Evolutionary conservation across 2,797 vertebrate genomes (phyloP), one percentile per base, ranked within the genome.

Genomic region (Eurystomus glaucurus): DNA sequence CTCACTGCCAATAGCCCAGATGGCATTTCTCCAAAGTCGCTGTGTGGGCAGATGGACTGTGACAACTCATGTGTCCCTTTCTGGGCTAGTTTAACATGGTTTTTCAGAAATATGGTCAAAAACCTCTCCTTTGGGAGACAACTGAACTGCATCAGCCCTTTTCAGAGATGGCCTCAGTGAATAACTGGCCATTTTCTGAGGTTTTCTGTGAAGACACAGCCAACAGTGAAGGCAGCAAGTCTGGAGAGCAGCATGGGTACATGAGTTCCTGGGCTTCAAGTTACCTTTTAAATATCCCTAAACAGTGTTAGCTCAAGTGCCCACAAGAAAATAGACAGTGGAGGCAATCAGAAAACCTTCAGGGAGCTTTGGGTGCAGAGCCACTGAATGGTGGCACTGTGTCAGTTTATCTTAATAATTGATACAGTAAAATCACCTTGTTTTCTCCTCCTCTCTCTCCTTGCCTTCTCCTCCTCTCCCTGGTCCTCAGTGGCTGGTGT

Each of bases 71-170:
- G 4, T 52, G 7, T 57, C 33, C 9, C 55, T 45, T 79, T 82
- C 28, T 0, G 0, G 2, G 2, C 14, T 76, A 14, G 35, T 64
- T 58, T 79, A 8, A 52, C 17, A 9, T 55, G 41, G 0, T 2
- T 71, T 60, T 81, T 72, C 50, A 72, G 70, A 79, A 83, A 62
- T 41, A n/a, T 1, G 2, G 55, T 39, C 14, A 39, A 76, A 72
- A 76, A 3, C 29, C 79, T 82, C 23, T 6, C 19, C 19, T 84
- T 45, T 4, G 6, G 29, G 45, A 88, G 46, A 60, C n/a, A 10
- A 16, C 31, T 80, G 46, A 51, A 50, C 21, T 72, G 11, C 35
- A n/a, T 62, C 46, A 88, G 14, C 62, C 29, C 33, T 78, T 69
- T 64, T 45, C 82, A 68, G 72, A 55, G 48, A 6, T 1, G 2